Conservation (phyloP, 2,888 invertebrate genomes). For the Drosophila subquinaria region DNA sequence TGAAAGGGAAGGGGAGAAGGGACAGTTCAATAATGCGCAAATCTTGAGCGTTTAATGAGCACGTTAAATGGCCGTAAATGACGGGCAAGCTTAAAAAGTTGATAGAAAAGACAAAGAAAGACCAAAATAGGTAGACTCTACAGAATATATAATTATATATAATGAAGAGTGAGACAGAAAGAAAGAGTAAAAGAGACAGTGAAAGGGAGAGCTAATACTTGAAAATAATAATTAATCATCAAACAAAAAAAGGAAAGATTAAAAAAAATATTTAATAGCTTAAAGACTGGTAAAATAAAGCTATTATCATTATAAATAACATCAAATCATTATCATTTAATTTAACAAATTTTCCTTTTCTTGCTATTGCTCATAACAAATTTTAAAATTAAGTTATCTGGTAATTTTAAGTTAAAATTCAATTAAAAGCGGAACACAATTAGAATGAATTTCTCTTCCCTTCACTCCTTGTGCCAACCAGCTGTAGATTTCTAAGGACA, state of each 20-base stretch:
- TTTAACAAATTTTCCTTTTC: not conserved
- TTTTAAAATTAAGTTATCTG: not conserved
- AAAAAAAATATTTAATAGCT: not conserved
- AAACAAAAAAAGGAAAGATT: not conserved
- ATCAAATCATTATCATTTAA: not conserved
- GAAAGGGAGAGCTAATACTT: not conserved
- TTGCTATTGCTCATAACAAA: not conserved
- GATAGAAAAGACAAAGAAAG: not conserved
- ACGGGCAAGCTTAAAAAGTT: conserved; percentile 19
- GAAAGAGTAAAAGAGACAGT: not conserved
- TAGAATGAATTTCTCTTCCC: not conserved
- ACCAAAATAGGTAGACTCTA: conserved; percentile 4
- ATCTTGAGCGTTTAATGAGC: conserved; percentile 38
- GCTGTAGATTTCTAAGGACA: not conserved
- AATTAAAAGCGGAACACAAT: not conserved
- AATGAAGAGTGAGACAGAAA: not conserved
- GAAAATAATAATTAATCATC: not conserved
- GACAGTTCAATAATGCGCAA: conserved; percentile 29
- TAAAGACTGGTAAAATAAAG: too few species aligned
- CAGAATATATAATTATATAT: not conserved
- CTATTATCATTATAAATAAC: too few species aligned
- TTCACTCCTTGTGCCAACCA: not conserved
- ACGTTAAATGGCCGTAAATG: conserved; percentile 50
- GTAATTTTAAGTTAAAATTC: not conserved
- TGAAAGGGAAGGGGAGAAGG: not conserved